Conservation (phyloP, 2,113 vertebrate species). For the Phrynocephalus versicolor region DNA sequence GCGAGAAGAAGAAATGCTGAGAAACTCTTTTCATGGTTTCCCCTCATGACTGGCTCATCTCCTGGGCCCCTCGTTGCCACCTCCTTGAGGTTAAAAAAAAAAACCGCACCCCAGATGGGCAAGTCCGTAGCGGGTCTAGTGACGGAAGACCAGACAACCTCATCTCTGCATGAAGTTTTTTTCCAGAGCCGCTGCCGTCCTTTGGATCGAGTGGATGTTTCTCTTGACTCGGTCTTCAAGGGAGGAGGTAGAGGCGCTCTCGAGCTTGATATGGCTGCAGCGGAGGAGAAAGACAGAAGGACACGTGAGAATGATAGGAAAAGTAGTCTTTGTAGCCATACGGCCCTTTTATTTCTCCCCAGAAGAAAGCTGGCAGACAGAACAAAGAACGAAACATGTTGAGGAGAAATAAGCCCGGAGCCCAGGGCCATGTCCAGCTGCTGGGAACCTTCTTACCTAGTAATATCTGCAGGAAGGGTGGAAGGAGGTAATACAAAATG, state of each 20-base stretch:
- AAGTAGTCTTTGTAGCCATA: background rate
- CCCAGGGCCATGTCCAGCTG: background rate
- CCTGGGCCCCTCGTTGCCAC: background rate
- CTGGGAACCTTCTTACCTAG: background rate
- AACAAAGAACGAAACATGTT: no score
- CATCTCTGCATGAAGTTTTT: conserved; percentile 94
- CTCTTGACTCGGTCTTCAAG: conserved; percentile 94
- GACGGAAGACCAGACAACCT: background rate
- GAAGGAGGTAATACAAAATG: background rate
- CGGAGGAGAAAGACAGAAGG: background rate
- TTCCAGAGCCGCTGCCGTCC: conserved; percentile 87
- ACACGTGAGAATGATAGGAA: background rate
- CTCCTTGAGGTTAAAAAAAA: conserved; percentile 19
- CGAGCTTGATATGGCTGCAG: conserved; percentile 88
- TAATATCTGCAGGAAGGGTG: background rate
- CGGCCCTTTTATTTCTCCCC: background rate
- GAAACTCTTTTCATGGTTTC: background rate
- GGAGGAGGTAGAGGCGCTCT: conserved; percentile 87
- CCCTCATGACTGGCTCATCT: background rate
- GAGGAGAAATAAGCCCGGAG: background rate
- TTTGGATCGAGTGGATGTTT: conserved; percentile 95
- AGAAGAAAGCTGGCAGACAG: background rate
- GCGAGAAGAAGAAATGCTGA: background rate
- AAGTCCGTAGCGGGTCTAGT: background rate
- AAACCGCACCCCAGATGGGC: fast-evolving